Evolutionary conservation across 2,113 vertebrate genomes (phyloP), one percentile per base, ranked within the genome.

Genomic region (Thomomys bottae): DNA sequence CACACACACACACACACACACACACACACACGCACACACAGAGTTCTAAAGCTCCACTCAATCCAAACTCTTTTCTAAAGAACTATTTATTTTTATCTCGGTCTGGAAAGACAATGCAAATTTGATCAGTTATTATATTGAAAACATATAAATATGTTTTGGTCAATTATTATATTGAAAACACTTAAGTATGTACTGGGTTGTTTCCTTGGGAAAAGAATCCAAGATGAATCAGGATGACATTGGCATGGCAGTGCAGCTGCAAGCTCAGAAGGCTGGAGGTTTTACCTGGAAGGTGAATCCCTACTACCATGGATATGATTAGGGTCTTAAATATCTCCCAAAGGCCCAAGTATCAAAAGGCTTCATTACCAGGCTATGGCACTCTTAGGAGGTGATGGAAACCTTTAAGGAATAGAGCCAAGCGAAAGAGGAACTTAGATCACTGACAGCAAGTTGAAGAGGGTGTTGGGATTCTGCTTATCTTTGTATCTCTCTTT

Each of bases 191-290:
- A 36, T 6, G 14, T n/a, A 57, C 15, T 49, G 28, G 1, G 5
- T 34, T 57, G 2, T 76, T 38, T 89, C 63, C 30, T 11, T 11
- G 30, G 63, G 23, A 30, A 82, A 87, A 87, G 6, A 93, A 59
- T 42, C 26, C 42, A 38, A 28, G 11, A 82, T 54, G 80, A 49
- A 42, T 61, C 26, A 90, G 77, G 64, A 71, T 49, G 15, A 9
- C 23, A 0, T 4, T 45, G 1, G 9, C 40, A 14, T 5, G 4
- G 20, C 72, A 40, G 2, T 2, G 59, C n/a, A n/a, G n/a, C 36
- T 61, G 49, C 49, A 76, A 42, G 28, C 42, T 36, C 34, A 2
- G n/a, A 54, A 30, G 34, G 45, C 5, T 40, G 67, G 18, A 23
- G 7, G 0, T 67, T 82, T 15, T 5, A 45, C 75, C 71, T n/a